phyloP scores from a whole-genome alignment of 2,113 vertebrate species.

The Turdus rufiventris region DNA sequence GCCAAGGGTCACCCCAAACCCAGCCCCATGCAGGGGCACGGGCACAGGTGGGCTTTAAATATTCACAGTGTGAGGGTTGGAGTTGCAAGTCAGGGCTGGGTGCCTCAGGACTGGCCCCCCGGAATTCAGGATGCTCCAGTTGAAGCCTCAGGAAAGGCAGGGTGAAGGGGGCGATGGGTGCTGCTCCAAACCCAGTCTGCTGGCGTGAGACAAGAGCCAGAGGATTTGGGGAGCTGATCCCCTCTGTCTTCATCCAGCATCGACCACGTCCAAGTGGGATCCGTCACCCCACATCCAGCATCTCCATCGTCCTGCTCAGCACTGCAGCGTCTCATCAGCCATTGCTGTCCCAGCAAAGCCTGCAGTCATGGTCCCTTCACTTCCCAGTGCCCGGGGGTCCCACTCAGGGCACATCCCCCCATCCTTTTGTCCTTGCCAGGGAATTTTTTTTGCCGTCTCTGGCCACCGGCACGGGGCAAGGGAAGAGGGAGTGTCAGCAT shows the following conservation, averaged over 20 bases:
- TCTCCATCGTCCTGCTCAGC: background rate
- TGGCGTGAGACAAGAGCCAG: background rate
- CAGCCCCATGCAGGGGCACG: background rate
- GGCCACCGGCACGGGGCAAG: background rate
- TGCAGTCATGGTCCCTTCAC: accelerated
- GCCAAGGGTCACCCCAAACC: background rate
- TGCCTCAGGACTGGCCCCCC: background rate
- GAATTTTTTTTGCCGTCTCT: background rate
- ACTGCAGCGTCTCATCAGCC: background rate
- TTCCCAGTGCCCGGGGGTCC: background rate
- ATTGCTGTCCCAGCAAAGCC: background rate
- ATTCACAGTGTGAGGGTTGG: slow-evolving; percentile 76
- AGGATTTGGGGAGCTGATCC: background rate
- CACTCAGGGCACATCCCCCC: background rate
- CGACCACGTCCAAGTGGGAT: accelerated
- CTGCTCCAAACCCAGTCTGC: background rate
- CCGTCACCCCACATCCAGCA: background rate
- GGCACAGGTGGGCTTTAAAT: background rate
- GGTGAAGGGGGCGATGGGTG: background rate
- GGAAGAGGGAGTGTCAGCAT: slow-evolving; percentile 8
- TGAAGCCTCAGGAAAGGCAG: background rate
- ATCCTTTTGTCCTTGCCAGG: background rate
- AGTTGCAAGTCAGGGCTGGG: background rate
- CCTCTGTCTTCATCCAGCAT: background rate
- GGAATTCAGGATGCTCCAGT: background rate